Evolutionary conservation across 1,140 invertebrate genomes (phyloP), one percentile per base, ranked within the genome.

Genomic region (Sycophila sp.): DNA sequence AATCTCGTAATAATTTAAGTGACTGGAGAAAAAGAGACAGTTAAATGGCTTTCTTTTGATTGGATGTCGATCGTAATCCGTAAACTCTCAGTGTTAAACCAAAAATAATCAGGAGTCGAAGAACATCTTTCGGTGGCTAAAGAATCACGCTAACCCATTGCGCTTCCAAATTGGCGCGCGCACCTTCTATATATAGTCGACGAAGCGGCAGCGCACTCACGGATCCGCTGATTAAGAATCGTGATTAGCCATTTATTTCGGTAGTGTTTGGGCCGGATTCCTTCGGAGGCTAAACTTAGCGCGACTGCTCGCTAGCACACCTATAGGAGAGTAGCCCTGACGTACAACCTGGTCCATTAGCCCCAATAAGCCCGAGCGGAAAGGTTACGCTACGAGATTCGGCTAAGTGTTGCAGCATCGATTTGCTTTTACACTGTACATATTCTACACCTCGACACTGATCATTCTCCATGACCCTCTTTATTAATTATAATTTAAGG

Each of bases 201-300:
- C 81, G 60, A 63, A 67, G 36, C 63, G 67, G 64, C 24, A 24
- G 24, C 10, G 6, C n/a, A 22, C 22, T 13, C 3, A 2, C 6
- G 11, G 77, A 81, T 79, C 69, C 69, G 73, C 76, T 78, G 78
- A 83, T 83, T 84, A 83, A 83, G 78, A 84, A 74, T 82, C 73
- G 75, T 80, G 78, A 84, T 85, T 83, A 83, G 78, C 65, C 70
- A 83, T 84, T 85, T 85, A 85, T 85, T 83, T 84, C 73, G 75
- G 80, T 80, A 74, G 73, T 81, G 78, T 84, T 83, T 81, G 81
- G 77, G 78, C 77, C 76, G 76, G 75, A 82, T 82, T 81, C 77
- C 79, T 36, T 68, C n/a, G n/a, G 60, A 36, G 45, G 77, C 78
- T 83, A 83, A 82, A 85, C 75, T 84, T 85, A 82, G 81, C 80